Conservation (phyloP, 2,888 invertebrate genomes). For the Seira musarum region DNA sequence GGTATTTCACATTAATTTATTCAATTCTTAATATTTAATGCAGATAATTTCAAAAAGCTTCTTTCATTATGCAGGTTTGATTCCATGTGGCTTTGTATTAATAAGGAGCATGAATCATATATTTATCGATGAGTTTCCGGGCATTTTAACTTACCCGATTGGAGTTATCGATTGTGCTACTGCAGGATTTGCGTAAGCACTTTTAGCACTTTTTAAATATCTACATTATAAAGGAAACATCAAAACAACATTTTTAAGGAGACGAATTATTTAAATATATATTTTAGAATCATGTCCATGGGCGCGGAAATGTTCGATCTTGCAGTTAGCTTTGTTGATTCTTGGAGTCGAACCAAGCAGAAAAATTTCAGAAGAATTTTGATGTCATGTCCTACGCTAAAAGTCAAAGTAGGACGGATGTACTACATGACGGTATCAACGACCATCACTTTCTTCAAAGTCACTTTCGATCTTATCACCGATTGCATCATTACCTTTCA, state of each 20-base stretch:
- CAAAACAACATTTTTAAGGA: no score
- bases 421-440: constrained; percentile 55
- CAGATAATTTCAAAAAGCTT: no score
- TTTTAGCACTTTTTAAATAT: no score
- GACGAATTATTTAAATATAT: no score
- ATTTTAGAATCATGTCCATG: constrained; percentile 34
- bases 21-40: no score
- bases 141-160: constrained; percentile 51
- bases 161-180: constrained; percentile 48
- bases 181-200: constrained; percentile 37
- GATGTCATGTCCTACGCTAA: constrained; percentile 47
- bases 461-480: constrained; percentile 42
- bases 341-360: constrained; percentile 49
- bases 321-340: constrained; percentile 43
- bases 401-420: constrained; percentile 45
- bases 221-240: no score
- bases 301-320: constrained; percentile 50
- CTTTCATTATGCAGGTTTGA: no score
- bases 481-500: constrained; percentile 62
- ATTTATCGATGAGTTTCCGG: constrained; percentile 60
- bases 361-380: constrained; percentile 43
- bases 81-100: constrained; percentile 36
- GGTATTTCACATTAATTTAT: no score
- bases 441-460: constrained; percentile 49
- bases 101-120: constrained; percentile 52